Base-by-base conservation (phyloP, 2,888 invertebrate genomes). In the Thereva nobilitata region DNA sequence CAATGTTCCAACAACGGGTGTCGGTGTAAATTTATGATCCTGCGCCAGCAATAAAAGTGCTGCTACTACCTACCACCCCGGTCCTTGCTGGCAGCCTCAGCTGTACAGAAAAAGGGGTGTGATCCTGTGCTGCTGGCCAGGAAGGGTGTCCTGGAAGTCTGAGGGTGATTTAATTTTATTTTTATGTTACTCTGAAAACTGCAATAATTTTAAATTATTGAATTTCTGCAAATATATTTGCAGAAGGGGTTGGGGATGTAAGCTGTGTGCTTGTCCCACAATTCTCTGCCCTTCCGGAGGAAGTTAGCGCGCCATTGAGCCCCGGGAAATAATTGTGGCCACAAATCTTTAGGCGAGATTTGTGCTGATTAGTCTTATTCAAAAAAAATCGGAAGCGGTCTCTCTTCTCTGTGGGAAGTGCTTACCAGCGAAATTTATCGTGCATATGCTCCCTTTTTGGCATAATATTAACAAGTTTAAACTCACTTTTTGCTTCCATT, bases 201-300 rank as follows among this genome's bases (percentile, higher is more conserved):
- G 71, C 70, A 72, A 71, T 73, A 72, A 73, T 73, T 72, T 73
- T 71, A 73, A 73, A 73, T 73, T 72, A 73, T 72, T 71, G 69
- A 69, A 63, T 55, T 45, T 45, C 34, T 5, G 12, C 34, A 4
- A 44, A 44, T n/a, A 44, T n/a, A 44, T 8, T n/a, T 44, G 6
- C 1, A 44, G 4, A 54, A 38, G 38, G 10, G 45, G 35, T n/a
- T 35, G 23, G 61, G 40, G 40, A 41, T 9, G 38, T 4, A 4
- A 41, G 9, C 37, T 2, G 2, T 23, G 10, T 12, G n/a, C 8
- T n/a, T 38, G 7, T 56, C 55, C 42, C 23, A 23, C 23, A 10
- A 35, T 41, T 35, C 7, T 35, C 7, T 35, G 45, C 23, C 59
- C 45, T 61, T 61, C 61, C 50, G 50, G 49, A 40, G 50, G 61